Evolutionary conservation across 2,888 invertebrate species (phyloP), one percentile per base, ranked within the genome.

Genomic region (Lacanobia oleracea): DNA sequence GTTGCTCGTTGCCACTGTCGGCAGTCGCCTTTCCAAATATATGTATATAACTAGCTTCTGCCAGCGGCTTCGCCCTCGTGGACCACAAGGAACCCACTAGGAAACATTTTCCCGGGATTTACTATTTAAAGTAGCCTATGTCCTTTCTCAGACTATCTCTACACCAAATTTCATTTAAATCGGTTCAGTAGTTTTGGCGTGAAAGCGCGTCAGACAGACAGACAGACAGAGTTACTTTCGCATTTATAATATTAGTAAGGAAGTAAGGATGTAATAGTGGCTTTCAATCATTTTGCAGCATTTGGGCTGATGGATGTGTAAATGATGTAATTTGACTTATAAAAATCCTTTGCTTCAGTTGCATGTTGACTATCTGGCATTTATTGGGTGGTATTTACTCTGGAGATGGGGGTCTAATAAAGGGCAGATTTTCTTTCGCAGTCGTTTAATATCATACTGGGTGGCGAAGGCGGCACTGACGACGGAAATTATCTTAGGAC

Each of bases 401-500:
- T 50, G 12, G 27, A 56, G 14, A 21, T 56, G 54, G 21, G 21
- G 48, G 48, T 75, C 37, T n/a, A 18, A 53, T 43, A 56, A 48
- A 72, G 53, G 53, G 18, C 27, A 66, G 2, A 40, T 27, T 48
- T 54, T 40, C 37, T 18, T 21, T 66, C 75, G 27, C 45, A 56
- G 16, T 48, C 18, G 6, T 37, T 56, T 48, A 16, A 68, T 43
- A 33, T 3, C n/a, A 23, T 27, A 37, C 12, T 37, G 33, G 16
- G 21, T 33, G 74, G 23, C 27, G 27, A 27, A 1, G 27, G 27
- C 6, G 12, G 2, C 53, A 23, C 6, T 16, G n/a, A 37, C 8
- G 75, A 54, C 14, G 53, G 45, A 72, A 72, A 66, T 67, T n/a
- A 66, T 21, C 16, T 50, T 57, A 21, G 14, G 16, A 43, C 14